phyloP scores from a whole-genome alignment of 2,888 invertebrate genomes.

The Volucella bombylans region DNA sequence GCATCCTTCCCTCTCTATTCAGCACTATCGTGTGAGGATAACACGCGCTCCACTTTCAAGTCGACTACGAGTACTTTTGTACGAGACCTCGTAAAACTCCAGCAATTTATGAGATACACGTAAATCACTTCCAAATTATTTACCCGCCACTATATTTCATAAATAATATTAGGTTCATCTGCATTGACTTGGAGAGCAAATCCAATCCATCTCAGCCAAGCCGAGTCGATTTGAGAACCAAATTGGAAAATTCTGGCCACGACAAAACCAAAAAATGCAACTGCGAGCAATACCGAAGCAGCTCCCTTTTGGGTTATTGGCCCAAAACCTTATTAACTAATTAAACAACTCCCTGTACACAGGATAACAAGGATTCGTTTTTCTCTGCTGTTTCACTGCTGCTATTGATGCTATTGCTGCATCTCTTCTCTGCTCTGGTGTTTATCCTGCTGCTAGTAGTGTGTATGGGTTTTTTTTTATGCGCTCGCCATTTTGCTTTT shows the following conservation, averaged over 20 bases:
- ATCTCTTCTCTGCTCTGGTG: conserved; percentile 6
- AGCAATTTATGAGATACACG: conserved; percentile 50
- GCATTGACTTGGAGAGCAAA: conserved; percentile 46
- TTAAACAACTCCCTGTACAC: conserved; percentile 69
- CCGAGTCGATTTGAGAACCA: conserved; percentile 59
- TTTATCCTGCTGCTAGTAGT: conserved; percentile 30
- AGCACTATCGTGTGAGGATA: conserved; percentile 19
- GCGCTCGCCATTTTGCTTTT: conserved; percentile 66
- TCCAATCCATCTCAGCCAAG: conserved; percentile 40
- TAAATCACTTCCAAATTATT: conserved; percentile 59
- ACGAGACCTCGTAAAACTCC: too few relatives aligned
- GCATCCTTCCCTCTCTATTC: neutral
- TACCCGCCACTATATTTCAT: conserved; percentile 52
- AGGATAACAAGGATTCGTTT: conserved; percentile 70
- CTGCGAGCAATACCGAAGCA: conserved; percentile 10
- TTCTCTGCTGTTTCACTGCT: conserved; percentile 31
- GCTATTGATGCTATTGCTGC: conserved; percentile 31
- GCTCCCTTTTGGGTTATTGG: conserved; percentile 70
- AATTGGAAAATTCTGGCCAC: conserved; percentile 59
- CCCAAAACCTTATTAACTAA: conserved; percentile 74
- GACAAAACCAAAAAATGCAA: conserved; percentile 16
- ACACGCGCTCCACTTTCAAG: conserved; percentile 57
- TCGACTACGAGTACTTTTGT: neutral
- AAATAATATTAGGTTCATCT: conserved; percentile 54
- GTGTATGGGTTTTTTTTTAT: conserved; percentile 50